A percentile compares a stretch with the other conserved stretches of the same genome.
Conservation (phyloP, 2,888 invertebrate genomes). For the Epirrita christyi region DNA sequence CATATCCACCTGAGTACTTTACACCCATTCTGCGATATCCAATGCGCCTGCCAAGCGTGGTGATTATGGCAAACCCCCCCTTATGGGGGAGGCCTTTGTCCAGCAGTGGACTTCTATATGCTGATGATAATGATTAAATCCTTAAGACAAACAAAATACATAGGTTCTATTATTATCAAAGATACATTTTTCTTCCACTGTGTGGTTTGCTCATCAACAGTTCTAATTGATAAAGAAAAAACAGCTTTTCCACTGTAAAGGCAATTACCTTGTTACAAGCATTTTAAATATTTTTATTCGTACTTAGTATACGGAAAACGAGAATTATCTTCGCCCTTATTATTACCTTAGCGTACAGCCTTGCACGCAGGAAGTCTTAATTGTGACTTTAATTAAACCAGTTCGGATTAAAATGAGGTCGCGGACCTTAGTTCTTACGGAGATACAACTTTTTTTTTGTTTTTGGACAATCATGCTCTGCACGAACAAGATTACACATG, state of each 20-base stretch:
- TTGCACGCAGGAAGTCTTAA: slow-evolving; percentile 69
- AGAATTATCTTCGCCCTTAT: slow-evolving; percentile 27
- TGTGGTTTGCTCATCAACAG: too few relatives aligned
- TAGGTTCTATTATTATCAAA: too few relatives aligned
- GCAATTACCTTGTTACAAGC: not conserved
- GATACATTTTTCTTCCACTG: too few relatives aligned
- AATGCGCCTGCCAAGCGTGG: too few relatives aligned
- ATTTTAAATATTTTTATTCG: slow-evolving; percentile 21
- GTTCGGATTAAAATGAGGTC: slow-evolving; percentile 48
- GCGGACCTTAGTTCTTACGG: slow-evolving; percentile 46
- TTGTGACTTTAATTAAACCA: slow-evolving; percentile 62
- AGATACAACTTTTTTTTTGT: slow-evolving; percentile 30
- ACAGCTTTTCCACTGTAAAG: slow-evolving; percentile 2
- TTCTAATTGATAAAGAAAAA: not conserved
- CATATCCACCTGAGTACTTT: too few relatives aligned
- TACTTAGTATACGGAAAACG: slow-evolving; percentile 16
- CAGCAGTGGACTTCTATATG: too few relatives aligned
- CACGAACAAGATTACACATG: not conserved
- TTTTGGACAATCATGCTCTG: slow-evolving; percentile 12
- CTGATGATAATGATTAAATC: too few relatives aligned
- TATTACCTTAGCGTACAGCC: slow-evolving; percentile 34
- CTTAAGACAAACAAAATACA: too few relatives aligned
- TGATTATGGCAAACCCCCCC: too few relatives aligned
- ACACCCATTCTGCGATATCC: too few relatives aligned
- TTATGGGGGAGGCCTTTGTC: too few relatives aligned